Evolutionary conservation across 37 sponge, comb jelly and placozoan genomes (phyloP).

Genomic region (Hormiphora californensis): DNA sequence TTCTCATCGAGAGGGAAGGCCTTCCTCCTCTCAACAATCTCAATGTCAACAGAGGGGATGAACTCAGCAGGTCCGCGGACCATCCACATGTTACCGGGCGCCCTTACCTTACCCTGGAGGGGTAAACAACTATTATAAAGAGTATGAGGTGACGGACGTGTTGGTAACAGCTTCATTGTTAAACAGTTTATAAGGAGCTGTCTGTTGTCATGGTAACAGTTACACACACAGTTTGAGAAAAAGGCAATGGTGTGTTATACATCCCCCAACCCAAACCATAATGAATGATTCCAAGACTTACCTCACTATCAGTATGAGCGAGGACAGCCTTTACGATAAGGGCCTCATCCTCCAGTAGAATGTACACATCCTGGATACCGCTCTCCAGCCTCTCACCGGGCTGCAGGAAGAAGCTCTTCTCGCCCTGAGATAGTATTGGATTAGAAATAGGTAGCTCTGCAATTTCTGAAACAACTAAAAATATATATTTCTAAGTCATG

Average conservation of each 20-base stretch:
- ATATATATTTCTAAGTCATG: not conserved
- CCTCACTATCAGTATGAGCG: slow-evolving; percentile 66
- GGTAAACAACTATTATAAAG: not conserved
- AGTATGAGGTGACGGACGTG: too few relatives aligned
- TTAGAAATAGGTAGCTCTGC: not conserved
- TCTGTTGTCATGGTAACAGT: not conserved
- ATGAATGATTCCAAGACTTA: not conserved
- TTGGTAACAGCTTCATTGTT: not conserved
- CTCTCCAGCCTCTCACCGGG: slow-evolving; percentile 93
- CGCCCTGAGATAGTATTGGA: slow-evolving; percentile 62
- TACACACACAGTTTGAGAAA: not conserved
- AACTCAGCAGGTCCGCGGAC: slow-evolving; percentile 94
- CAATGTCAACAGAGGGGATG: slow-evolving; percentile 93
- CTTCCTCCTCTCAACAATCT: slow-evolving; percentile 85
- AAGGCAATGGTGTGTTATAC: not conserved
- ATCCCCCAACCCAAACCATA: not conserved
- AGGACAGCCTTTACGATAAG: slow-evolving; percentile 86
- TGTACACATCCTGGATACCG: slow-evolving; percentile 92
- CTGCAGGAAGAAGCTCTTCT: slow-evolving; percentile 97
- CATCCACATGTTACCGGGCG: slow-evolving; percentile 99
- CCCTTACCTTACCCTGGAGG: slow-evolving; percentile 59
- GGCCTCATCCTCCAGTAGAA: slow-evolving; percentile 97
- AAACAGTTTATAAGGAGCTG: not conserved
- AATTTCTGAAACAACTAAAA: not conserved
- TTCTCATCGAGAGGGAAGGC: slow-evolving; percentile 98